Base-by-base conservation (phyloP, 2,113 vertebrate species). In the Grantiella picta region DNA sequence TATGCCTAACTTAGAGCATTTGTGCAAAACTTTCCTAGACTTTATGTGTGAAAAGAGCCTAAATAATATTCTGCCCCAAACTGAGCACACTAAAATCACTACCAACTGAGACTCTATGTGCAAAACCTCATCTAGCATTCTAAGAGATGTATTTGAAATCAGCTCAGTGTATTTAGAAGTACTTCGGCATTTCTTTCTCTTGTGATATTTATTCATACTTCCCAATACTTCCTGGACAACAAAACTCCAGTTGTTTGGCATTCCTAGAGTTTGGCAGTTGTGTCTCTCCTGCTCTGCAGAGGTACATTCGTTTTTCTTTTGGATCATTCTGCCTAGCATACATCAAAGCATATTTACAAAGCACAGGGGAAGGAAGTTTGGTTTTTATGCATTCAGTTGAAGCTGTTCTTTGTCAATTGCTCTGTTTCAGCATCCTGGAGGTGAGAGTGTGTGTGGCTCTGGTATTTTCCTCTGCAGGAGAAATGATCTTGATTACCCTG, bases 131-230 rank as follows among this genome's bases (percentile, higher is more conserved):
- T 90, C 36, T 66, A 57, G 27, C 35, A 69, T 63, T 66, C 27
- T 52, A 70, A 78, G 21, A 86, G 70, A 81, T 35, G 19, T 28
- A 59, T 59, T 73, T 95, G 61, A 82, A 52, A 86, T 70, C 31
- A 82, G 12, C 24, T 21, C 52, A 53, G 28, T 24, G 79, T 79
- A 40, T 82, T 94, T 69, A 91, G 78, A 12, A 93, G 47, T n/a
- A 81, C 38, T 90, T 78, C 56, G 81, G 27, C 4, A 81, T 81
- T 92, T 90, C 16, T 12, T 24, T 40, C 49, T 36, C 50, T 59
- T 88, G 49, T 33, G 65, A 82, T 69, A 71, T 90, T 90, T 94
- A 68, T 80, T 95, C 76, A 89, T 64, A 86, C 72, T 83, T 90
- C 47, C 22, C 72, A 81, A 9, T 31, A 70, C 54, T 93, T 93